phyloP scores from a whole-genome alignment of 2,797 vertebrate genomes.

The Schizopygopsis pylzovi region DNA sequence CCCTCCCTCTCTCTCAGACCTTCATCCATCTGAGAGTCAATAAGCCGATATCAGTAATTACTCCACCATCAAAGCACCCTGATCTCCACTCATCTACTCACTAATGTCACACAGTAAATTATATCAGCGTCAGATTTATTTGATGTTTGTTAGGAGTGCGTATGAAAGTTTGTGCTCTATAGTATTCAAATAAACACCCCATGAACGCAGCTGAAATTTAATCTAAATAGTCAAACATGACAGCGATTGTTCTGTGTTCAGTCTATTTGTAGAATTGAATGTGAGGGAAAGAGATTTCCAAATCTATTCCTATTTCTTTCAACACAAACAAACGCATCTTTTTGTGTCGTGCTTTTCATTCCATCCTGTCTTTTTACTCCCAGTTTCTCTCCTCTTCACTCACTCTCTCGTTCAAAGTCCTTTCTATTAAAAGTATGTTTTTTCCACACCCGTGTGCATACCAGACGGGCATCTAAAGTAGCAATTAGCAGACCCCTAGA shows the following conservation, averaged over 20 bases:
- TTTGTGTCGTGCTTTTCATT: conserved; percentile 23
- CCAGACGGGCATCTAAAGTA: conserved; percentile 54
- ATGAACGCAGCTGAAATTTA: conserved; percentile 12
- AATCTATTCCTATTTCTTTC: conserved; percentile 10
- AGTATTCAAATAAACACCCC: conserved; percentile 1
- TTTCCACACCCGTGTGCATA: conserved; percentile 47
- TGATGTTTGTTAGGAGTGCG: conserved; percentile 11
- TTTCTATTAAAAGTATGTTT: conserved; percentile 50
- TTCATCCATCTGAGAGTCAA: conserved; percentile 37
- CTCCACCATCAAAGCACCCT: conserved; percentile 45
- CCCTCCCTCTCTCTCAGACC: conserved; percentile 21
- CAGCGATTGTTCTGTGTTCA: neutral
- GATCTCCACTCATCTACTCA: conserved; percentile 30
- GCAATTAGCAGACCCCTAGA: conserved; percentile 65
- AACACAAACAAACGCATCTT: neutral
- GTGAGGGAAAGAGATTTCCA: neutral
- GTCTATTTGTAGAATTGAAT: neutral
- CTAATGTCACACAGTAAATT: conserved; percentile 30
- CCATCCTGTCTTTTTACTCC: conserved; percentile 13
- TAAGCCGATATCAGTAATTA: conserved; percentile 52
- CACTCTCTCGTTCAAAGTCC: conserved; percentile 24
- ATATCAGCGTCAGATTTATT: neutral
- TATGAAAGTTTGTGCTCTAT: conserved; percentile 17
- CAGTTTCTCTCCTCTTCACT: neutral
- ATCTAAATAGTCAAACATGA: conserved; percentile 12